Evolutionary conservation across 2,797 vertebrate genomes (phyloP), one percentile per base, ranked within the genome.

Genomic region (Luscinia luscinia): DNA sequence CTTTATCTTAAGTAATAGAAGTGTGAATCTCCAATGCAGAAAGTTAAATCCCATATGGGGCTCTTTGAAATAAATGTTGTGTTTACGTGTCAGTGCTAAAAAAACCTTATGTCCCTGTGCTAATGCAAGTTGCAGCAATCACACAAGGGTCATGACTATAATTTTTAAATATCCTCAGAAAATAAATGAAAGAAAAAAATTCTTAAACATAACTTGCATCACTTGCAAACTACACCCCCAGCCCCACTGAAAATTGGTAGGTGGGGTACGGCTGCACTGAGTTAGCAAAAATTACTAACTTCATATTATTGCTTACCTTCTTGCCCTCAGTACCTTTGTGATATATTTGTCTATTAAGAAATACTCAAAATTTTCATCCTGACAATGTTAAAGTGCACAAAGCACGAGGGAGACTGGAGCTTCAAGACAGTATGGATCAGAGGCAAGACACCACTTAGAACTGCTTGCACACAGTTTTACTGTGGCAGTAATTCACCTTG

Each of bases 401-500:
- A 78, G 34, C 21, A 68, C 38, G 64, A 15, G 3, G 12, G 34
- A 87, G 75, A 80, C 13, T 78, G 41, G 16, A 36, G 76, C 64
- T 85, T 92, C 58, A 89, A 68, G 32, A 51, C 0, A 1, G 32
- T 23, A 59, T 19, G 17, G 58, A 69, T 78, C 28, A 74, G 58
- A 91, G 30, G 36, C 46, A 76, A 79, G 59, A 94, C 73, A 70
- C 45, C 45, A 49, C 80, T 54, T 43, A 17, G 38, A 92, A 62
- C 13, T 57, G 59, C 74, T 63, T 87, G 32, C 52, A 61, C n/a
- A 41, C 18, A 68, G 32, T 55, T 84, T 89, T 92, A 75, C 45
- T 63, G 34, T 28, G 32, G 66, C 77, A 89, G 40, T 93, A 89
- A 94, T 82, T 94, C 76, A 86, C 41, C 67, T 73, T 84, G 89